A percentile compares a stretch with the other conserved stretches of the same genome.
Conservation (phyloP, 2,113 vertebrate genomes). For the Silurus glanis region DNA sequence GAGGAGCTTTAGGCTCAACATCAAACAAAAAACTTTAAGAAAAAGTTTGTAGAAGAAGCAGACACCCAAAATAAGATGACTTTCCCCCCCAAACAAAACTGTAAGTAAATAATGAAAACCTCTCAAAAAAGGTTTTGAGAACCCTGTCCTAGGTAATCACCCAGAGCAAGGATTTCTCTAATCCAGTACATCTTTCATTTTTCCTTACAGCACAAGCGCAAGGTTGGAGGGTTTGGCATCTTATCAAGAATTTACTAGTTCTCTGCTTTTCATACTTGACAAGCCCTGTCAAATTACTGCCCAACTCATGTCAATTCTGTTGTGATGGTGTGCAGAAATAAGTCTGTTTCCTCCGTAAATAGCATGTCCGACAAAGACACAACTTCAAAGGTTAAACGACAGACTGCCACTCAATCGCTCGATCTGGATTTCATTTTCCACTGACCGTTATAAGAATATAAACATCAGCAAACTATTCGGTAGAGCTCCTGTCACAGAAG, state of each 20-base stretch:
- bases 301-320: conserved; percentile 57
- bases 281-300: conserved; percentile 58
- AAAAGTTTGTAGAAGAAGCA: conserved; percentile 38
- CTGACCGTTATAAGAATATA: background rate
- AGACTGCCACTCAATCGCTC: conserved; percentile 8
- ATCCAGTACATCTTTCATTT: conserved; percentile 45
- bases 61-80: conserved; percentile 60
- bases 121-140: too few relatives aligned
- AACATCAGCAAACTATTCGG: background rate
- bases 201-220: conserved; percentile 60
- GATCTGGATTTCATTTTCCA: background rate
- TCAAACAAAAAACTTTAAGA: conserved; percentile 50
- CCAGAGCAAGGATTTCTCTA: conserved; percentile 47
- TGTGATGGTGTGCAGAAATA: conserved; percentile 59
- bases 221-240: conserved; percentile 61
- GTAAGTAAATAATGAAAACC: too few relatives aligned
- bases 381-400: conserved; percentile 2
- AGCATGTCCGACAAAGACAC: conserved; percentile 23
- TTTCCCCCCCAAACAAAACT: conserved; percentile 61
- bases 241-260: conserved; percentile 71
- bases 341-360: conserved; percentile 31
- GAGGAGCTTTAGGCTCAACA: conserved; percentile 54
- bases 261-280: conserved; percentile 55
- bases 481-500: background rate
- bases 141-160: conserved; percentile 59